Base-by-base conservation (phyloP, 2,888 invertebrate species). In the Stenotaenia linearis region DNA sequence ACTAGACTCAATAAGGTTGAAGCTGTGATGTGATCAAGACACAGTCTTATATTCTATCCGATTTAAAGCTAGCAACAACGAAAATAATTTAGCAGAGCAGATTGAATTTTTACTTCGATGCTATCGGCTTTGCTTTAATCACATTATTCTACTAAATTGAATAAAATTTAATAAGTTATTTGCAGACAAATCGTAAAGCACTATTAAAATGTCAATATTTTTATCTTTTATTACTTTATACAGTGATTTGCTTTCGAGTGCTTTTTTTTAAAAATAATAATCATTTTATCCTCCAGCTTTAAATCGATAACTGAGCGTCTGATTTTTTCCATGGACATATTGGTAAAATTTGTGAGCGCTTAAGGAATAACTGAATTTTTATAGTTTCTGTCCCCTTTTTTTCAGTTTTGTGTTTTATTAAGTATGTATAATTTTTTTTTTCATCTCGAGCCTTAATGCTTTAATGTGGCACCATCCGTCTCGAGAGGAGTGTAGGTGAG, bases 1-100 rank as follows among this genome's bases (percentile, higher is more conserved):
- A 18, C 50, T 69, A 69, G 69, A 28, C 69, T 69, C 69, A 69
- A 69, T 69, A 69, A 69, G 50, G 69, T 69, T 69, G 69, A 69
- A 69, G 69, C 69, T 69, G 25, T 25, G 69, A 69, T 69, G 69
- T 69, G 69, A 69, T 69, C 69, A 69, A 69, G 28, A 12, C 28
- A 10, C 28, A 69, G 69, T 69, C 28, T 69, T 69, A 50, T n/a
- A 25, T 69, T 69, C 69, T 28, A 69, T 69, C 69, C 69, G 69
- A 69, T 69, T 69, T 69, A 69, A 69, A 69, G 69, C 69, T 50
- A 50, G 50, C 50, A 21, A 50, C 18, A 50, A 21, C n/a, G 28
- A 69, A 69, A 69, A 69, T 69, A 28, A 69, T 69, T 69, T 69
- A 69, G 25, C 69, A n/a, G 69, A 25, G 25, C 69, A 69, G 69